phyloP scores from a whole-genome alignment of 2,113 vertebrate genomes.

The Alectura lathami region DNA sequence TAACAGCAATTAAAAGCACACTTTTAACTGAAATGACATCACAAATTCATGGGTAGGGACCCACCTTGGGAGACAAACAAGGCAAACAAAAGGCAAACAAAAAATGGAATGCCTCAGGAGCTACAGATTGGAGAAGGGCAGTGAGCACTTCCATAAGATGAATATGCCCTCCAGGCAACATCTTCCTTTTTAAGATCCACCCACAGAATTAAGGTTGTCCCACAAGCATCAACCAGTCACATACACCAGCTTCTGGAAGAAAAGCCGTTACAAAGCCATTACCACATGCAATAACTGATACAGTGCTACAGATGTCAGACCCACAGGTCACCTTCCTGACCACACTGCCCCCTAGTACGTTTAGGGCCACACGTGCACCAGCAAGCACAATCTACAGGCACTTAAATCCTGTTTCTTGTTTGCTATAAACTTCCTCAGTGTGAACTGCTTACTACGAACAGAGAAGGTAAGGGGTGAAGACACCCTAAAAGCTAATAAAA shows the following conservation, averaged over 20 bases:
- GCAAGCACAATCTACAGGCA: background rate
- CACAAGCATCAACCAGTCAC: background rate
- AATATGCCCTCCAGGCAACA: background rate
- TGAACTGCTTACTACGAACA: background rate
- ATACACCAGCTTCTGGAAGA: background rate
- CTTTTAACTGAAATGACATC: background rate
- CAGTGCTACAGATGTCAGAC: background rate
- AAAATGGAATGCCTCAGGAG: background rate
- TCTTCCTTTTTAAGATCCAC: background rate
- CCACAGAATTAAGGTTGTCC: background rate
- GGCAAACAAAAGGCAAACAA: background rate
- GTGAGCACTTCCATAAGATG: background rate
- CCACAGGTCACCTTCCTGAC: background rate
- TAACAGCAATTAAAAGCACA: background rate
- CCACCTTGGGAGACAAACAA: background rate
- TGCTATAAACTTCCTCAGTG: background rate
- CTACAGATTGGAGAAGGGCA: background rate
- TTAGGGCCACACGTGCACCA: background rate
- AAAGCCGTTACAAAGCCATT: background rate
- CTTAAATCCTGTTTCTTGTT: background rate
- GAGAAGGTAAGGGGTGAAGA: background rate
- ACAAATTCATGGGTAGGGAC: background rate
- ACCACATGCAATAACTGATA: background rate
- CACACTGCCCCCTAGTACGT: accelerated
- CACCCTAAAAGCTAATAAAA: background rate